A percentile compares a stretch with the other conserved stretches of the same genome.
Conservation (phyloP, 2,113 vertebrate species). For the Eidolon helvum region DNA sequence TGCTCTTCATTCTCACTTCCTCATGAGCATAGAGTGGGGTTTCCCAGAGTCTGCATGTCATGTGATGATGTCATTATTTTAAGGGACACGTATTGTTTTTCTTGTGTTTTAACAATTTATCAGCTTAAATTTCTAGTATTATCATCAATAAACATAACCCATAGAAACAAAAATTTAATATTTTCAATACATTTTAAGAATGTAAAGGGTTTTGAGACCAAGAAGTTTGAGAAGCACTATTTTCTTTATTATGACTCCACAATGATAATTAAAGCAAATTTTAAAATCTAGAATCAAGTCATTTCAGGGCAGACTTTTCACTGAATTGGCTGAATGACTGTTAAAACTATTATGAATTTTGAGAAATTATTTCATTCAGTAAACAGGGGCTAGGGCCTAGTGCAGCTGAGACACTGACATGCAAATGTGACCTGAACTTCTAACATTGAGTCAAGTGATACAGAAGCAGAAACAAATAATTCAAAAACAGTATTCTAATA, state of each 20-base stretch:
- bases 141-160: background rate
- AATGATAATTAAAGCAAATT: background rate
- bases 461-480: background rate
- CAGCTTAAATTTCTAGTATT: background rate
- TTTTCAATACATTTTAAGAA: background rate
- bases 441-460: background rate
- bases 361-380: background rate
- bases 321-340: background rate
- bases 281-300: background rate
- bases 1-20: background rate
- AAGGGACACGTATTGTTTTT: background rate
- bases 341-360: background rate
- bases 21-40: background rate
- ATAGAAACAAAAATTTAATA: background rate
- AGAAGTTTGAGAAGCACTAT: background rate
- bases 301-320: background rate
- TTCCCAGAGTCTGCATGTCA: background rate
- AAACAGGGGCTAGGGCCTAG: background rate
- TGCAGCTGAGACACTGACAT: background rate
- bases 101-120: background rate
- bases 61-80: background rate
- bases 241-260: background rate
- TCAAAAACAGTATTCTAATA: background rate
- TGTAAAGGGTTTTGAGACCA: background rate
- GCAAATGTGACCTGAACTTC: background rate